Evolutionary conservation across 2,797 vertebrate genomes (phyloP).

Genomic region (Allobates femoralis): DNA sequence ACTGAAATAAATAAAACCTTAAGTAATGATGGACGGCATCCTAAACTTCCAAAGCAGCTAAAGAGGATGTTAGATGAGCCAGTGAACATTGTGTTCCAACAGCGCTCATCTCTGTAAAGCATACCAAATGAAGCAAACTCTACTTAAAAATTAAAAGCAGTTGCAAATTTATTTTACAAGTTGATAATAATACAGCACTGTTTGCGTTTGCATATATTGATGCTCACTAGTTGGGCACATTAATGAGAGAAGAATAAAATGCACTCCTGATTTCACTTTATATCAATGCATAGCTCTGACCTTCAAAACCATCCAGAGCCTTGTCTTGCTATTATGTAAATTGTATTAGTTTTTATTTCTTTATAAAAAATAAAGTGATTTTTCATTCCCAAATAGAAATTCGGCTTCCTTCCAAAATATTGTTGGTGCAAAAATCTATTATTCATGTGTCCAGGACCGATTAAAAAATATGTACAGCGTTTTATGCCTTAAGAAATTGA

Average conservation of each 20-base stretch:
- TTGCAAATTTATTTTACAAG: slow-evolving; percentile 57
- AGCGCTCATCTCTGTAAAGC: slow-evolving; percentile 13
- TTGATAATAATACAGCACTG: slow-evolving; percentile 50
- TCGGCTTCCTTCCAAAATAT: slow-evolving; percentile 26
- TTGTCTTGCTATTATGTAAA: slow-evolving; percentile 15
- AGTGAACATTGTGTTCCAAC: slow-evolving; percentile 26
- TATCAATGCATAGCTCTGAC: slow-evolving; percentile 32
- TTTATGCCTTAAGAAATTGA: slow-evolving; percentile 26
- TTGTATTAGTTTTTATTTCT: not conserved
- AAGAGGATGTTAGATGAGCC: slow-evolving; percentile 42
- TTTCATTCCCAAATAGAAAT: slow-evolving; percentile 26
- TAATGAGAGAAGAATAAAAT: slow-evolving; percentile 37
- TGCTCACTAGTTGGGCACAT: slow-evolving; percentile 20
- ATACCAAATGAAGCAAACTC: slow-evolving; percentile 42
- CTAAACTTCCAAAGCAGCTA: slow-evolving; percentile 31
- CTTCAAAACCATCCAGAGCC: slow-evolving; percentile 35
- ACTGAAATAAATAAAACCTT: slow-evolving; percentile 30
- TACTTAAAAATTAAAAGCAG: slow-evolving; percentile 55
- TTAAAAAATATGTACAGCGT: not conserved
- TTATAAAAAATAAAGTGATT: not conserved
- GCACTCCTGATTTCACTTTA: slow-evolving; percentile 14
- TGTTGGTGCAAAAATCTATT: slow-evolving; percentile 10
- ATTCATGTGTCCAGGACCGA: not conserved
- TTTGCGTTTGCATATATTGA: slow-evolving; percentile 41
- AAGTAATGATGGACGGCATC: slow-evolving; percentile 36